Evolutionary conservation across 2,113 vertebrate genomes (phyloP), one percentile per base, ranked within the genome.

Genomic region (Microtus ochrogaster): DNA sequence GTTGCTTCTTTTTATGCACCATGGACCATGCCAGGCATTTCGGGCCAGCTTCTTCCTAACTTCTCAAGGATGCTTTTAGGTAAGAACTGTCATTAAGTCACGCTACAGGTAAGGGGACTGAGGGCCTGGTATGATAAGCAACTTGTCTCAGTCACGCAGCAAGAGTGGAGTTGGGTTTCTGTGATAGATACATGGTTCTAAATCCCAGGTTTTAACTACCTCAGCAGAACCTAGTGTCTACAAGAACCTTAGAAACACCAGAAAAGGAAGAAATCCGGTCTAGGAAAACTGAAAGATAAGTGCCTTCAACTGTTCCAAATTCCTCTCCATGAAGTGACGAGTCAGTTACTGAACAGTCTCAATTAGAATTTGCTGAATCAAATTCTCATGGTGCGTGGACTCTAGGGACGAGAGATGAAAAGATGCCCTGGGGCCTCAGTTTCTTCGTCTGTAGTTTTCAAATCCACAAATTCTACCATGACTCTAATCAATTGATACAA

Each of bases 401-500:
- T 86, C 84, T 24, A 65, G 4, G 3, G 30, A 92, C 70, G 21
- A 28, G 24, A 83, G 55, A 83, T 41, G 3, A 58, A 41, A 52
- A 89, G 28, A 49, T 21, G 26, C 36, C 52, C 26, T 2, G 36
- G 39, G 61, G 4, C 63, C 66, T 94, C 26, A 41, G 78, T 61
- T 85, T 96, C 90, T 93, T 96, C 28, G 73, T 52, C 52, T 82
- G 3, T 72, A 73, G 82, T 7, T 83, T 9, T 65, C 94, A 92
- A 78, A 44, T 12, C 49, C 89, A 16, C 83, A 93, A 92, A 83
- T 58, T 39, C 47, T 89, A 11, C 36, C 52, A 36, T 10, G 33
- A 65, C 76, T 55, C 33, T 44, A 84, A 95, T 36, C 19, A 74
- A 83, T 68, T 28, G 47, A 77, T 12, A 61, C 1, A 76, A 92